Percentiles rank a stretch among this genome's conserved stretches.
phyloP scores from a whole-genome alignment of 2,113 vertebrate genomes.

The Sarotherodon lohbergeri region DNA sequence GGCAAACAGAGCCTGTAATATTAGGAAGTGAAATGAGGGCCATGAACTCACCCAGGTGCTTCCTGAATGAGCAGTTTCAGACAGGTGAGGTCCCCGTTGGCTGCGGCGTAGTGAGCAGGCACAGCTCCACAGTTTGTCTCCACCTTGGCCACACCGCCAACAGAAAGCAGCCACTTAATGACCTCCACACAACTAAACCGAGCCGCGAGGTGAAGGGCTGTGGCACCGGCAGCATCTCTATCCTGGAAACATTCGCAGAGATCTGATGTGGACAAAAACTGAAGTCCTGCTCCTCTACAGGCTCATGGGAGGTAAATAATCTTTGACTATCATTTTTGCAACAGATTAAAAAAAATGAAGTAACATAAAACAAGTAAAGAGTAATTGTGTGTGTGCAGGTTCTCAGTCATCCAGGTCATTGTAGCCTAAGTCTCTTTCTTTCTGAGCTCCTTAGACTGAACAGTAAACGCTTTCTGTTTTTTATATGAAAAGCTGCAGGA shows the following conservation, averaged over 20 bases:
- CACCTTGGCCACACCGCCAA: conserved; percentile 56
- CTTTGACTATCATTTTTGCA: background rate
- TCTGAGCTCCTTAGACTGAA: background rate
- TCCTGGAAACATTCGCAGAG: conserved; percentile 62
- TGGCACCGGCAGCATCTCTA: conserved; percentile 74
- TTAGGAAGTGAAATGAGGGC: background rate
- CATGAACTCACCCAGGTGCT: conserved; percentile 63
- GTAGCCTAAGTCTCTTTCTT: background rate
- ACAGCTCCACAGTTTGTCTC: conserved; percentile 77
- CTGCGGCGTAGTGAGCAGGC: conserved; percentile 81
- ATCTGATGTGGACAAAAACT: background rate
- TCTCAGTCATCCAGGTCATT: background rate
- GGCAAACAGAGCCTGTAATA: background rate
- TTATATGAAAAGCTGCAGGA: background rate
- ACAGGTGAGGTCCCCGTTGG: conserved; percentile 77
- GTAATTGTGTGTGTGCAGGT: background rate
- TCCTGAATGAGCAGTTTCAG: conserved; percentile 74
- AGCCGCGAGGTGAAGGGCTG: conserved; percentile 78
- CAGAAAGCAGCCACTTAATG: conserved; percentile 69
- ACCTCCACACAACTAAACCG: conserved; percentile 74
- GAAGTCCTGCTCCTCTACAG: background rate
- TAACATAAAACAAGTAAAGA: background rate
- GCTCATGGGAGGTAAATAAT: background rate
- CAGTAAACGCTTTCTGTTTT: background rate
- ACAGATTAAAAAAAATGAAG: background rate